phyloP scores from a whole-genome alignment of 1,140 invertebrate genomes.

The Drosophila nannoptera region DNA sequence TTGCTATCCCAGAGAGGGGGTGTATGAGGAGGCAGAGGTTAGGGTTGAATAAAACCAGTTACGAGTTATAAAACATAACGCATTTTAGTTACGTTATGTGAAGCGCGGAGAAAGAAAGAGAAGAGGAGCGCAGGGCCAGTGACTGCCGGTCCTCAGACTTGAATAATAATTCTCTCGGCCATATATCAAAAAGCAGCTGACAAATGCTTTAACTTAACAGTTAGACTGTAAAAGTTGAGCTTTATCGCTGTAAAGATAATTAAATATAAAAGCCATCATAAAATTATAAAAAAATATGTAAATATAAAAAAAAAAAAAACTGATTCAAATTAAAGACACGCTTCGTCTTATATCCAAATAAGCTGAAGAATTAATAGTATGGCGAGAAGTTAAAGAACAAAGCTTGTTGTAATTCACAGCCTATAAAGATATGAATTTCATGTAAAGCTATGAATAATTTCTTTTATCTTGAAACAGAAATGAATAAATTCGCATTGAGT shows the following conservation, averaged over 20 bases:
- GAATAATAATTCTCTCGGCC: conserved; percentile 1
- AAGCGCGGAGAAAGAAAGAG: conserved; percentile 14
- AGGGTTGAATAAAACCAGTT: conserved; percentile 51
- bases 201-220: conserved; percentile 6
- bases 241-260: not conserved
- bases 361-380: not conserved
- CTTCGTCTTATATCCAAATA: not conserved
- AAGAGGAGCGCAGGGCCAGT: conserved; percentile 20
- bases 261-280: not conserved
- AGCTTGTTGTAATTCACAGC: too few relatives aligned
- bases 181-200: conserved; percentile 3
- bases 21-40: not conserved
- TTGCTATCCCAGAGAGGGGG: conserved; percentile 6
- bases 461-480: conserved; percentile 3
- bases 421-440: too few relatives aligned
- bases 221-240: conserved; percentile 9
- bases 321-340: not conserved
- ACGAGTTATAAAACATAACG: conserved; percentile 38
- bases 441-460: conserved; percentile 27
- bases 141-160: not conserved
- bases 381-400: too few relatives aligned
- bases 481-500: conserved; percentile 10
- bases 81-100: conserved; percentile 26
- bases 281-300: conserved; percentile 1
- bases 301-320: not conserved